phyloP scores from a whole-genome alignment of 2,888 invertebrate genomes.

The Ormyrus thymus region DNA sequence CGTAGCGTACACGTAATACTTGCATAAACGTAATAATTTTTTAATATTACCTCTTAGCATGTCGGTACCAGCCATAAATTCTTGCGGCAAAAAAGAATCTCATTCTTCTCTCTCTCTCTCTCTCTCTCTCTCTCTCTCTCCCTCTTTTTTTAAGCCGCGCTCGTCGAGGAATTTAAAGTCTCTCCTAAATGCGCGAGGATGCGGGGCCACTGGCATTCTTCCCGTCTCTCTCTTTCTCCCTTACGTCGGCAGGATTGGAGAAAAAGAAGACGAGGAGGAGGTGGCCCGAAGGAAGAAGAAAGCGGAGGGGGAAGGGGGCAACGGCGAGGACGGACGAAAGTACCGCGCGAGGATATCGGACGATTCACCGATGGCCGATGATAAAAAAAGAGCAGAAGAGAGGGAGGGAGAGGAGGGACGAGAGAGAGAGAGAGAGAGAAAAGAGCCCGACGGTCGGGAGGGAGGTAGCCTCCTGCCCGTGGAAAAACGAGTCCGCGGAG shows the following conservation, averaged over 20 bases:
- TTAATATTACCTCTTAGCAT: conserved; percentile 45
- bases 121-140: neutral
- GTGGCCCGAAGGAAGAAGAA: conserved; percentile 23
- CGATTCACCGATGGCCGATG: conserved; percentile 55
- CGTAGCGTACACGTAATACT: conserved; percentile 12
- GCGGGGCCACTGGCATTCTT: conserved; percentile 20
- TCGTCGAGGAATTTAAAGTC: conserved; percentile 56
- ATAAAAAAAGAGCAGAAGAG: conserved; percentile 55
- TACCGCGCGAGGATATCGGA: conserved; percentile 50
- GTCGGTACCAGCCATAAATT: conserved; percentile 43
- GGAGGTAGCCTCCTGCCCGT: conserved; percentile 31
- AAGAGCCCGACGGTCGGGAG: conserved; percentile 16
- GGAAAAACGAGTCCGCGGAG: conserved; percentile 52
- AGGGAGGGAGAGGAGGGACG: conserved; percentile 37
- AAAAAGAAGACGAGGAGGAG: conserved; percentile 51
- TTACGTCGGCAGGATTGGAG: conserved; percentile 53
- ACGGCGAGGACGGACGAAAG: conserved; percentile 17
- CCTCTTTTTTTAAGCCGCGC: conserved; percentile 23
- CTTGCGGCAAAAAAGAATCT: conserved; percentile 50
- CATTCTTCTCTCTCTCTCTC: conserved; percentile 12
- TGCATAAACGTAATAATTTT: conserved; percentile 44
- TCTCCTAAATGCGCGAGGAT: conserved; percentile 42
- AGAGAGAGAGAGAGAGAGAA: conserved; percentile 22
- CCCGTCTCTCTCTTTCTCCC: conserved; percentile 25
- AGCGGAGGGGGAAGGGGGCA: conserved; percentile 9